Percentiles rank a stretch among this genome's conserved stretches.
Evolutionary conservation across 1,140 invertebrate genomes (phyloP).

Genomic region (Drosophila erecta): DNA sequence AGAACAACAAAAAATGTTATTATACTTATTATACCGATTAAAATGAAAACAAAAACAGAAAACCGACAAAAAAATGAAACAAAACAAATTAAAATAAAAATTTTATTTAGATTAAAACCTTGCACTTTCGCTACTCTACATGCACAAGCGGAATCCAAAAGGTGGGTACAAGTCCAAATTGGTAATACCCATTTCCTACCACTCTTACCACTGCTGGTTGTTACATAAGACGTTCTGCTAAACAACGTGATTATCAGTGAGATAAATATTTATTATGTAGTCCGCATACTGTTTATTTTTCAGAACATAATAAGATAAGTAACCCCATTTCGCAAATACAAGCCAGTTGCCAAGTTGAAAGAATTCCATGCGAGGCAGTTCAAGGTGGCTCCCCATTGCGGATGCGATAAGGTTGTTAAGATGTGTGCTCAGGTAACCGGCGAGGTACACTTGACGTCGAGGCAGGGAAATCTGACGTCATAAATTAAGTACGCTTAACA

Average conservation of each 20-base stretch:
- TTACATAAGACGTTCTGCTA: background rate
- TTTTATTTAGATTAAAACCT: slow-evolving; percentile 84
- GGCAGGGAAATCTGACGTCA: slow-evolving; percentile 44
- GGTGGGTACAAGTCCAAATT: slow-evolving; percentile 2
- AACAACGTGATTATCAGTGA: background rate
- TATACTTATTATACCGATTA: slow-evolving; percentile 84
- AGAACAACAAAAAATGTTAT: slow-evolving; percentile 82
- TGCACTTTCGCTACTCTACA: slow-evolving; percentile 44
- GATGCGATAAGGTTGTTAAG: slow-evolving; percentile 19
- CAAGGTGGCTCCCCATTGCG: slow-evolving; percentile 30
- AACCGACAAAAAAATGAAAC: slow-evolving; percentile 79
- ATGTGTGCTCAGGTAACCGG: slow-evolving; percentile 35
- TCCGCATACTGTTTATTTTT: slow-evolving; percentile 9
- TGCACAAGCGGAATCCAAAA: slow-evolving; percentile 3
- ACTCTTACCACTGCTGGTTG: too few species aligned
- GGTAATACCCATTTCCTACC: too few species aligned
- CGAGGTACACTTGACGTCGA: slow-evolving; percentile 12
- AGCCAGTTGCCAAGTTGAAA: slow-evolving; percentile 21
- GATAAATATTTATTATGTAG: slow-evolving; percentile 1
- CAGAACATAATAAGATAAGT: slow-evolving; percentile 5
- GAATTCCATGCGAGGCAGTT: slow-evolving; percentile 17
- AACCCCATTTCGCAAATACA: slow-evolving; percentile 25
- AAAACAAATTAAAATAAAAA: slow-evolving; percentile 84
- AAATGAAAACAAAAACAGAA: slow-evolving; percentile 78
- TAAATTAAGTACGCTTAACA: slow-evolving; percentile 41